Base-by-base conservation (phyloP, 2,888 invertebrate genomes). In the Heptascelio sp. region DNA sequence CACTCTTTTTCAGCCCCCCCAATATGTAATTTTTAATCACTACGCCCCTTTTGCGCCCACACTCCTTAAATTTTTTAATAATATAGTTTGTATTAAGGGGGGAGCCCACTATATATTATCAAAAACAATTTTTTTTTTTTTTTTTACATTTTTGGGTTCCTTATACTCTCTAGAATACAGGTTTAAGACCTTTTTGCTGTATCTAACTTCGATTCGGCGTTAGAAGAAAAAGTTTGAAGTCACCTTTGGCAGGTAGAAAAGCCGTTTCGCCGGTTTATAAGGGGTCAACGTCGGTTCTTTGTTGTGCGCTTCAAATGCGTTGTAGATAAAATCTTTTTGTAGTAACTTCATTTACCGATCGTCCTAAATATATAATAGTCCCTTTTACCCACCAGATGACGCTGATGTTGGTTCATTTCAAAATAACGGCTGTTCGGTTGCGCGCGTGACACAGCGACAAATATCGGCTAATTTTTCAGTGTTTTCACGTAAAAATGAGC, bases 401-500 rank as follows among this genome's bases (percentile, higher is more conserved):
- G 59, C 37, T 59, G 59, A 37, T 37, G 59, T 59, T 37, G 30
- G 37, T 59, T 37, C 19, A 34, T 59, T 34, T 37, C 19, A 37
- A 59, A 59, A 37, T 37, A 59, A 59, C 59, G 9, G 30, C 59
- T 59, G 59, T 59, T 59, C 37, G 59, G 59, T 37, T 21, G 37
- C 59, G 59, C 37, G 37, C 59, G 37, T 59, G 34, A 34, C 37
- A 34, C 34, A 59, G 34, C 30, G 59, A 19, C 19, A 19, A 59
- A 59, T 19, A 59, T 37, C 37, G 59, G 59, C 30, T 59, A 59
- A 19, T 59, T 59, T 59, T 59, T 59, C 34, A 59, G 37, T 34
- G n/a, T 30, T 59, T 59, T 59, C n/a, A 30, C 34, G 30, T 43
- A 60, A 60, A 60, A 60, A 60, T 60, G 60, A 40, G 43, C 37